phyloP scores from a whole-genome alignment of 2,888 invertebrate genomes.

The Lypha dubia region DNA sequence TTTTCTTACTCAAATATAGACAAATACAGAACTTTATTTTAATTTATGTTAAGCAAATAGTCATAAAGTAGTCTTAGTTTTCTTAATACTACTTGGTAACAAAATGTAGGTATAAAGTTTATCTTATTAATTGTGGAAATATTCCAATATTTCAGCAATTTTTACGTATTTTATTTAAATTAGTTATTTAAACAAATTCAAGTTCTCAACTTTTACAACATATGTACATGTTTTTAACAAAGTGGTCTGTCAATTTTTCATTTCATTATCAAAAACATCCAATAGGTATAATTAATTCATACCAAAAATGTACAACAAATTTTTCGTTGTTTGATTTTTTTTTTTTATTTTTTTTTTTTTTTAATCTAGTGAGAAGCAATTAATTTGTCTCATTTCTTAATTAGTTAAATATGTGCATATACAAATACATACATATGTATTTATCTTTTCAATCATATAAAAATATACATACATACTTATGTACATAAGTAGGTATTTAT shows the following conservation, averaged over 20 bases:
- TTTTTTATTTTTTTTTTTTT: too few species aligned
- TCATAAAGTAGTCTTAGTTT: too few species aligned
- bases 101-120: too few species aligned
- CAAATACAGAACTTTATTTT: background rate
- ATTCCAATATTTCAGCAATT: too few species aligned
- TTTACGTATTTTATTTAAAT: background rate
- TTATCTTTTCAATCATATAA: background rate
- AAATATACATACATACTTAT: too few species aligned
- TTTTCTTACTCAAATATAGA: background rate
- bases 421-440: background rate
- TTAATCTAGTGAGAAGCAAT: slow-evolving; percentile 1
- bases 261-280: background rate
- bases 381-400: slow-evolving; percentile 2
- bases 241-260: background rate
- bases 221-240: background rate
- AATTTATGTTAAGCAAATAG: too few species aligned
- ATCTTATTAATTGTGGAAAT: too few species aligned
- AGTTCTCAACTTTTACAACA: background rate
- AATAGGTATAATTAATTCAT: too few species aligned
- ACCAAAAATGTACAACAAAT: background rate
- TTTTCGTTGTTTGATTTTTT: too few species aligned
- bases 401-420: slow-evolving; percentile 13
- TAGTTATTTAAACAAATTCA: background rate
- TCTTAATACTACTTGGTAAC: too few species aligned
- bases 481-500: too few species aligned